A percentile compares a stretch with the other conserved stretches of the same genome.
These are phyloP conservation scores for Apotomis capreana DNA, from an alignment of 2,888 invertebrate species.

Conservation along the genomic window DNA sequence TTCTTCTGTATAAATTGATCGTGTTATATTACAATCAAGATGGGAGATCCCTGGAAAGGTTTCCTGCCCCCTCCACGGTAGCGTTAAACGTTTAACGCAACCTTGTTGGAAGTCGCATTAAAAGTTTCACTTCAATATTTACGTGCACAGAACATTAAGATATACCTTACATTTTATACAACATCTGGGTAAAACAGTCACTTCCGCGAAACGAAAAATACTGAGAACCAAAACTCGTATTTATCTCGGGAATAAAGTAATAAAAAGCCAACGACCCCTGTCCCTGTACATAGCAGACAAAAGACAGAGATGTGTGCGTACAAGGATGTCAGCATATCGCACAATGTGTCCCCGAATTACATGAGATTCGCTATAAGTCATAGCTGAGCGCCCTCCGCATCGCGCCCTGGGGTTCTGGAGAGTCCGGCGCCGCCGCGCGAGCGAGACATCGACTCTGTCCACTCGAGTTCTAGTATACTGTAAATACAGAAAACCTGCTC, in stretches of 20 bases:
- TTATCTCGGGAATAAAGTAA: not conserved
- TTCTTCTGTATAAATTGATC: not conserved
- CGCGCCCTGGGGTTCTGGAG: no score
- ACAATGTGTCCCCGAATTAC: not conserved
- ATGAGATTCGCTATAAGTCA: not conserved
- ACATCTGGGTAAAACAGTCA: not conserved
- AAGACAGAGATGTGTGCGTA: not conserved
- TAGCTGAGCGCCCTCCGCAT: not conserved
- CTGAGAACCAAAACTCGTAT: not conserved
- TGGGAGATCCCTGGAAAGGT: not conserved
- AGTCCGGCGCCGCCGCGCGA: no score
- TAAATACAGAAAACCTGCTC: no score
- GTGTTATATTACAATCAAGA: not conserved
- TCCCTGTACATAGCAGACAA: not conserved
- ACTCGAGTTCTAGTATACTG: no score
- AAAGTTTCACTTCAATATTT: no score
- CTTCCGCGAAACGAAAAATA: not conserved
- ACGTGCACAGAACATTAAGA: no score
- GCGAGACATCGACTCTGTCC: no score
- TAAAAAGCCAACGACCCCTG: not conserved
- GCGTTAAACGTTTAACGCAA: no score
- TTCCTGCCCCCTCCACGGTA: no score
- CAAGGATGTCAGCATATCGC: not conserved
- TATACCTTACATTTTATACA: no score
- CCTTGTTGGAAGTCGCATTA: no score